phyloP scores from a whole-genome alignment of 2,797 vertebrate species.

The Chelonia mydas region DNA sequence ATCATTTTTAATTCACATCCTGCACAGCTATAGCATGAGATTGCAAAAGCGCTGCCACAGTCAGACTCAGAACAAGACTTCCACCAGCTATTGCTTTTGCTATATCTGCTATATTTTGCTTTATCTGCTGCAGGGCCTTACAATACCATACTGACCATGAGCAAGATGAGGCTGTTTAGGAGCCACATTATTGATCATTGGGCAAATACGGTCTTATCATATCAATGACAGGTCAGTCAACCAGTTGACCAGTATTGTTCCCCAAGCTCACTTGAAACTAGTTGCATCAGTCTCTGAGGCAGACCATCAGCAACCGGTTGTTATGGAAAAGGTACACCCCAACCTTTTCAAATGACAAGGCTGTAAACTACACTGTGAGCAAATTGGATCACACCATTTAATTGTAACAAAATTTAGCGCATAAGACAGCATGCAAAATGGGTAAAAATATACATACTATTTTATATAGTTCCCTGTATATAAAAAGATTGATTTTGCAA shows the following conservation, averaged over 20 bases:
- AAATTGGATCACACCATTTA: background rate
- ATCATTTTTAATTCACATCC: background rate
- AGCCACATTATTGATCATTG: background rate
- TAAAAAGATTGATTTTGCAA: background rate
- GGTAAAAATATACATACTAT: background rate
- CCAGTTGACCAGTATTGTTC: background rate
- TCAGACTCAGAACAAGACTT: background rate
- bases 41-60: background rate
- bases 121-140: rapidly evolving
- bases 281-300: background rate
- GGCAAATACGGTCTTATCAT: background rate
- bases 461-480: background rate
- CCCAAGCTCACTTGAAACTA: background rate
- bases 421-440: rapidly evolving
- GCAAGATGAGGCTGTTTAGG: background rate
- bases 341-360: background rate
- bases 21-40: background rate
- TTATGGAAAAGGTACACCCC: background rate
- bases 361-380: background rate
- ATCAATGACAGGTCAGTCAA: background rate
- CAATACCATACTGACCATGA: rapidly evolving
- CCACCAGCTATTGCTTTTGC: too few relatives aligned
- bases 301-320: rapidly evolving
- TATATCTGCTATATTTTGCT: too few relatives aligned
- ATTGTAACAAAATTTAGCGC: background rate